Evolutionary conservation across 2,888 invertebrate genomes (phyloP).

Genomic region (Mesorhabditis sp.): DNA sequence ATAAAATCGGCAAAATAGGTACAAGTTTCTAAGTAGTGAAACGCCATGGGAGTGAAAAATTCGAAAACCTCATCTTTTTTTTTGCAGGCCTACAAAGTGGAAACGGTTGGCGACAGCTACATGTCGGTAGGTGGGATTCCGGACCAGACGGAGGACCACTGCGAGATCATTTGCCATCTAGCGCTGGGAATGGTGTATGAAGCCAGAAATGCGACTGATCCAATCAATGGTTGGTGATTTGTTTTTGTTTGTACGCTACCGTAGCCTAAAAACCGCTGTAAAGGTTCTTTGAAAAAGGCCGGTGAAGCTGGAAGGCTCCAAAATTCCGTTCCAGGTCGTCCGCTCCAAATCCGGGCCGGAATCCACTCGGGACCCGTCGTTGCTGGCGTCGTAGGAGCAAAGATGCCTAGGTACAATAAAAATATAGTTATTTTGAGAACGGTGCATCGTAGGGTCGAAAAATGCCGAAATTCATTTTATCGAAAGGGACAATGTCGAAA

Average conservation of each 20-base stretch:
- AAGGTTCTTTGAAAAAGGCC: too few relatives aligned
- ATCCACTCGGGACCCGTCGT: constrained; percentile 51
- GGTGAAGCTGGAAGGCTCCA: too few relatives aligned
- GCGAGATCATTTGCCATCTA: constrained; percentile 55
- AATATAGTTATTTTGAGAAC: too few relatives aligned
- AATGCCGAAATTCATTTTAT: too few relatives aligned
- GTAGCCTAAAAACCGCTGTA: too few relatives aligned
- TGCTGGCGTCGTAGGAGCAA: constrained; percentile 50
- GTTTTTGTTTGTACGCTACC: too few relatives aligned
- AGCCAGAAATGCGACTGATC: constrained; percentile 49
- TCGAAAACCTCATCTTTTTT: neutral
- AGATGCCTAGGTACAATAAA: constrained; percentile 41
- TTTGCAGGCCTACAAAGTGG: constrained; percentile 46
- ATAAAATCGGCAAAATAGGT: too few relatives aligned
- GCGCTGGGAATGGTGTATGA: constrained; percentile 58
- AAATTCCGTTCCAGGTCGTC: constrained; percentile 9
- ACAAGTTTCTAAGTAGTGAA: too few relatives aligned
- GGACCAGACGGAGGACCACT: constrained; percentile 47
- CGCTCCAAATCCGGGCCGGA: constrained; percentile 44
- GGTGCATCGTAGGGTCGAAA: too few relatives aligned
- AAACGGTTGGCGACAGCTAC: constrained; percentile 50
- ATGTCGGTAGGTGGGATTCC: constrained; percentile 53
- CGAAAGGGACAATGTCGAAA: too few relatives aligned
- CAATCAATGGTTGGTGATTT: constrained; percentile 22
- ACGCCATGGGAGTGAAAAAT: too few relatives aligned